Evolutionary conservation across 2,888 invertebrate species (phyloP), one percentile per base, ranked within the genome.

Genomic region (Hipparchia sbordonii): DNA sequence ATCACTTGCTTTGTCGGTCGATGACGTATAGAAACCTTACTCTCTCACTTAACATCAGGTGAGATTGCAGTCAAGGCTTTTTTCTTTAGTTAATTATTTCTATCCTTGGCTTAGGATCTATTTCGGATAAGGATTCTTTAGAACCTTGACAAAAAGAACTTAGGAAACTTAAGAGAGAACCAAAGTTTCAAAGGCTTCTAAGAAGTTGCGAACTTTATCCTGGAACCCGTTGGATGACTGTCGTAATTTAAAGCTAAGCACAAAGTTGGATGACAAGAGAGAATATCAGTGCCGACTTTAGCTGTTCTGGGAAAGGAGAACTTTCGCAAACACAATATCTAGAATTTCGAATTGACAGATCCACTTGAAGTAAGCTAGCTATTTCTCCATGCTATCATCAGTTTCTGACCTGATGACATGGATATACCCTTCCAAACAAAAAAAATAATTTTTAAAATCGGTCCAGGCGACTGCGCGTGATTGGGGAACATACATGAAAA

Each of bases 111-210:
- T 2, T 13, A 8, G 23, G 57, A 13, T 23, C 57, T 57, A 8
- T 57, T 57, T 6, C 57, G 57, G 6, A 57, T 13, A 56, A 13
- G 56, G 13, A 23, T 23, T 57, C 8, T 57, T 23, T 5, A 57
- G 3, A 33, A 9, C 51, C 13, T 33, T 33, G 52, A 52, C 12
- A 52, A 45, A 52, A 63, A 23, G 23, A 39, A 2, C 39, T 39
- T 39, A 4, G 39, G 1, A 63, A 48, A 65, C 65, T 65, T 63
- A 46, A 45, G 5, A 2, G 13, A 48, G 60, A 45, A 33, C 52
- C 39, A 8, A 54, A 66, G 39, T 67, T 10, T 12, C 52, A 65
- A 65, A 65, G 52, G 33, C 33, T 65, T 65, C 52, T 51, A 65
- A 52, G 48, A 46, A 46, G 46, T 63, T 63, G 9, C 6, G 10